A percentile compares a stretch with the other conserved stretches of the same genome.
Evolutionary conservation across 2,888 invertebrate genomes (phyloP).

Genomic region (Alloscopus bannaensis): DNA sequence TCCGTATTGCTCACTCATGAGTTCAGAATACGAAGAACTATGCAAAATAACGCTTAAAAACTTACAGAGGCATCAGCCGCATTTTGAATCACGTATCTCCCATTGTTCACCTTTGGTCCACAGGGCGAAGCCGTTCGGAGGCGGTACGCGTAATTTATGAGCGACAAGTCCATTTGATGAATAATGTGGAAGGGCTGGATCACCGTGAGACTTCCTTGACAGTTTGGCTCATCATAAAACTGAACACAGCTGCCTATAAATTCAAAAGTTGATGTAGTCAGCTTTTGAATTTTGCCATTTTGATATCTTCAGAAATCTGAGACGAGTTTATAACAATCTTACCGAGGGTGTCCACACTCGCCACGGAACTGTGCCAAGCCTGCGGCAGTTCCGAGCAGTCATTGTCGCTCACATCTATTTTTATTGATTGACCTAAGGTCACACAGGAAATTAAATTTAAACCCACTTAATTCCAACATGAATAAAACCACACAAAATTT

Average conservation of each 20-base stretch:
- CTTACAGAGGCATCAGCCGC: conserved; percentile 66
- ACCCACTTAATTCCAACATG: not conserved
- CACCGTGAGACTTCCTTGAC: conserved; percentile 63
- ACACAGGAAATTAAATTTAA: conserved; percentile 14
- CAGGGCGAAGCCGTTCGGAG: conserved; percentile 61
- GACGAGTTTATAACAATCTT: too few relatives aligned
- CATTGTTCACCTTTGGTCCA: conserved; percentile 63
- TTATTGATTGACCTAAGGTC: conserved; percentile 57
- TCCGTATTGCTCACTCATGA: too few relatives aligned
- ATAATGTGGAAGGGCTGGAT: conserved; percentile 66
- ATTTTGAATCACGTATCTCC: conserved; percentile 65
- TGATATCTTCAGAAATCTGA: too few relatives aligned
- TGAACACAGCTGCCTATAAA: conserved; percentile 65
- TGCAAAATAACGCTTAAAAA: not conserved
- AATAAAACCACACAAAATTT: not conserved
- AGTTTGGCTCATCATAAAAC: conserved; percentile 65
- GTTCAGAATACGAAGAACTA: too few relatives aligned
- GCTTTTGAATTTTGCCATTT: too few relatives aligned
- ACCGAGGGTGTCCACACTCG: conserved; percentile 62
- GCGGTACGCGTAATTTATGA: conserved; percentile 63
- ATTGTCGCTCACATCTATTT: conserved; percentile 65
- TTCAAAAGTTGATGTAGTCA: too few relatives aligned
- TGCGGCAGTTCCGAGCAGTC: conserved; percentile 63
- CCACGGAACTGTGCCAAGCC: conserved; percentile 55
- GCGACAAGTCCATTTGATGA: conserved; percentile 67